A percentile compares a stretch with the other conserved stretches of the same genome.
Evolutionary conservation across 2,797 vertebrate species (phyloP).

Genomic region (Picus viridis): DNA sequence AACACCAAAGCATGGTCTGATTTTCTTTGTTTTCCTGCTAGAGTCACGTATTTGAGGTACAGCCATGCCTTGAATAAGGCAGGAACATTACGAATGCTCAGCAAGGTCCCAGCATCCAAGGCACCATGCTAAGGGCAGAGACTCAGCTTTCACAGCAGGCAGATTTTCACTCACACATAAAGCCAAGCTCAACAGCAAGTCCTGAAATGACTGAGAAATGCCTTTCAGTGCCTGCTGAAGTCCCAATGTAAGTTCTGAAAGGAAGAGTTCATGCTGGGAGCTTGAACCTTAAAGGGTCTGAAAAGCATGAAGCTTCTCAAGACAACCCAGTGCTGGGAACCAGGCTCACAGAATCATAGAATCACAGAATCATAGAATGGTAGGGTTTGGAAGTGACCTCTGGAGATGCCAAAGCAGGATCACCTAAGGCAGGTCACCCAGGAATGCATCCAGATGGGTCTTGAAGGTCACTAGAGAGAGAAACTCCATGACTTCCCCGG

Average conservation of each 20-base stretch:
- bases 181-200: background rate
- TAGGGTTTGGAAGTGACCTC: too few relatives aligned
- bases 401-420: too few relatives aligned
- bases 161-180: background rate
- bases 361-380: too few relatives aligned
- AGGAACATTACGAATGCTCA: background rate
- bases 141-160: accelerated
- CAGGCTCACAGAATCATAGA: too few relatives aligned
- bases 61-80: background rate
- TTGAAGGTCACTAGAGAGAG: too few relatives aligned
- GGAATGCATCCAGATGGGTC: too few relatives aligned
- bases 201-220: background rate
- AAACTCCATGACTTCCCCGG: too few relatives aligned
- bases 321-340: accelerated
- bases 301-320: background rate
- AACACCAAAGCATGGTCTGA: background rate
- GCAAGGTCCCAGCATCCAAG: background rate
- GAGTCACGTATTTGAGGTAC: background rate
- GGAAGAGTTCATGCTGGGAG: background rate
- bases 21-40: conserved; percentile 11
- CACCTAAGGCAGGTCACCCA: too few relatives aligned
- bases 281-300: background rate
- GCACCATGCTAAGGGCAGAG: background rate
- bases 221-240: background rate
- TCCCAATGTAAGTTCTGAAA: background rate